Percentiles rank a stretch among this genome's conserved stretches.
Evolutionary conservation across 2,113 vertebrate species (phyloP).

Genomic region (Tychaedon coryphoeus): DNA sequence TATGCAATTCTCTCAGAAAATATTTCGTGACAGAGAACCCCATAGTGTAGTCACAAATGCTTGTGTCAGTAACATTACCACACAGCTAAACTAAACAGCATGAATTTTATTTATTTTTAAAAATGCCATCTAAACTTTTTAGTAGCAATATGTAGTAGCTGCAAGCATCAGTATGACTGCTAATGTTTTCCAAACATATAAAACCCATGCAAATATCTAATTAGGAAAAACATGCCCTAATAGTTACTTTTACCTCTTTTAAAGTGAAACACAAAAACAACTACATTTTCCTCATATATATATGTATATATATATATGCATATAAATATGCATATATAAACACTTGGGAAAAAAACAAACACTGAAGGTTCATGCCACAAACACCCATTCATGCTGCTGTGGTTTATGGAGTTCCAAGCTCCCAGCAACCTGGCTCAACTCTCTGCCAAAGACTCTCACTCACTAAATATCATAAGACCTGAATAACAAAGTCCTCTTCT

Average conservation of each 20-base stretch:
- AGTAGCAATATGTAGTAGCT: neutral
- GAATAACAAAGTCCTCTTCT: neutral
- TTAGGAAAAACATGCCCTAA: neutral
- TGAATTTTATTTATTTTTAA: neutral
- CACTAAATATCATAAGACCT: fast-evolving
- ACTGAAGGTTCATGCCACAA: neutral
- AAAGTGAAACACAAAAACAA: neutral
- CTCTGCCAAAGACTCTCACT: neutral
- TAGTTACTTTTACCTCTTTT: neutral
- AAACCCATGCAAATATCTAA: neutral
- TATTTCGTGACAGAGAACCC: neutral
- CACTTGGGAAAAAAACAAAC: neutral
- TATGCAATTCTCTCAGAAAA: neutral
- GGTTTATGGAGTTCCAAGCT: neutral
- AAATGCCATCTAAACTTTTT: neutral
- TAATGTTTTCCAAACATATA: neutral
- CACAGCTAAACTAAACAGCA: neutral
- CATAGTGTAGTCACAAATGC: neutral
- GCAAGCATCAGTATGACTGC: neutral
- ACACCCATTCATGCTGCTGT: neutral
- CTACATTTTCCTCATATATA: neutral
- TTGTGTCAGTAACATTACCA: neutral
- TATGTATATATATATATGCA: fast-evolving
- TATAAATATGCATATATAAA: too few relatives aligned
- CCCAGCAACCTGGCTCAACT: neutral